These are phyloP conservation scores for Hyphantria cunea DNA, from an alignment of 1,140 invertebrate species.

Conservation along the genomic window DNA sequence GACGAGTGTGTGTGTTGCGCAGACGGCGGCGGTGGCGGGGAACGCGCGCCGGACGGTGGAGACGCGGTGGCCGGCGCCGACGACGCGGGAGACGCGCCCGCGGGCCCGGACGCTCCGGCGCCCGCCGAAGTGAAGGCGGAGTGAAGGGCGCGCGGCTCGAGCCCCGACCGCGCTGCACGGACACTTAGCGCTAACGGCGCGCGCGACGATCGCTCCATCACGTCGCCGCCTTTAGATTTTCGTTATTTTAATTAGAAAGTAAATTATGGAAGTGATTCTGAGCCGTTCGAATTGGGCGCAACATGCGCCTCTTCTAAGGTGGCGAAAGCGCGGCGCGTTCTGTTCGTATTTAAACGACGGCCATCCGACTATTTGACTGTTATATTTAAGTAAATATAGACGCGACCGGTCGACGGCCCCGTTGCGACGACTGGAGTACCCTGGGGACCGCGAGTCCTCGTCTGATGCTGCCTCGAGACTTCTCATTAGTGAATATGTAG, in stretches of 20 bases:
- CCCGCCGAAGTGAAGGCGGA: slow-evolving; percentile 59
- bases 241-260: slow-evolving; percentile 75
- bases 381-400: slow-evolving; percentile 76
- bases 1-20: slow-evolving; percentile 23
- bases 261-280: slow-evolving; percentile 78
- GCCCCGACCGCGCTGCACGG: slow-evolving; percentile 19
- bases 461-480: slow-evolving; percentile 69
- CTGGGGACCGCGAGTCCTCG: slow-evolving; percentile 54
- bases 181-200: slow-evolving; percentile 21
- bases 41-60: slow-evolving; percentile 48
- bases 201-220: slow-evolving; percentile 29
- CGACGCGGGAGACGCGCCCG: slow-evolving; percentile 41
- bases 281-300: slow-evolving; percentile 43
- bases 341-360: slow-evolving; percentile 75
- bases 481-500: slow-evolving; percentile 79
- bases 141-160: slow-evolving; percentile 41
- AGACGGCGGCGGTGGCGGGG: slow-evolving; percentile 50
- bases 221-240: slow-evolving; percentile 57
- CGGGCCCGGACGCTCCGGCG: slow-evolving; percentile 46
- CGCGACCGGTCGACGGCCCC: slow-evolving; percentile 62
- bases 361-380: slow-evolving; percentile 74
- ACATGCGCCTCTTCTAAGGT: slow-evolving; percentile 37
- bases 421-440: slow-evolving; percentile 47
- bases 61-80: slow-evolving; percentile 44
- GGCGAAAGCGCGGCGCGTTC: slow-evolving; percentile 43